Evolutionary conservation across 2,797 vertebrate genomes (phyloP), one percentile per base, ranked within the genome.

Genomic region (Enteromius radiatus): DNA sequence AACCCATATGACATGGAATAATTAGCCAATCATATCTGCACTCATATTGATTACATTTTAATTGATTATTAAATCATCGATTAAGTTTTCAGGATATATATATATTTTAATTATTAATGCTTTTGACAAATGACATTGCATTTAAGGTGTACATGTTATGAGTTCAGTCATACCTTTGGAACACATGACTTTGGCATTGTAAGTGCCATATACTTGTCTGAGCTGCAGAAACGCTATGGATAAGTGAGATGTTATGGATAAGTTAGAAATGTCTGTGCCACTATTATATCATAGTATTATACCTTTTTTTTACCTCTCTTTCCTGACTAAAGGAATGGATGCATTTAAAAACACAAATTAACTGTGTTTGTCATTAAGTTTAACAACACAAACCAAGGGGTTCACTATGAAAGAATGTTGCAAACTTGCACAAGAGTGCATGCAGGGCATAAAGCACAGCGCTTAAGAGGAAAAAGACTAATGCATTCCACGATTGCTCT

Each of bases 381-480:
- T 38, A 67, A 68, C 31, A 67, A 47, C 11, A 82, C 33, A 31
- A 61, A 47, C 26, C 26, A 28, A 43, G 23, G 56, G 3, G 21
- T 73, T 73, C 12, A 11, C 54, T 28, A 6, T 38, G 5, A 59
- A 75, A 77, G 52, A 77, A 65, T 47, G 41, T 61, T 83, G 28
- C 59, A 21, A 49, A 52, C 43, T 81, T 81, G 65, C 63, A 76
- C 68, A 45, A 3, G 38, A 73, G 54, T 26, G 68, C 69, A 41
- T 41, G 47, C 65, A 47, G 47, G 61, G 36, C 76, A 68, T 59
- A 70, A 78, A 83, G 26, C 73, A 23, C 3, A 12, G 1, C 36
- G 75, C 65, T 78, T 83, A 63, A 83, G 41, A 83, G 65, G 81
- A 47, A 26, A 63, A 59, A n/a, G 69, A 78, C 84, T 86, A 80